These are phyloP conservation scores for Neoseiulus cucumeris DNA, from an alignment of 1,140 invertebrate species.

Conservation along the genomic window DNA sequence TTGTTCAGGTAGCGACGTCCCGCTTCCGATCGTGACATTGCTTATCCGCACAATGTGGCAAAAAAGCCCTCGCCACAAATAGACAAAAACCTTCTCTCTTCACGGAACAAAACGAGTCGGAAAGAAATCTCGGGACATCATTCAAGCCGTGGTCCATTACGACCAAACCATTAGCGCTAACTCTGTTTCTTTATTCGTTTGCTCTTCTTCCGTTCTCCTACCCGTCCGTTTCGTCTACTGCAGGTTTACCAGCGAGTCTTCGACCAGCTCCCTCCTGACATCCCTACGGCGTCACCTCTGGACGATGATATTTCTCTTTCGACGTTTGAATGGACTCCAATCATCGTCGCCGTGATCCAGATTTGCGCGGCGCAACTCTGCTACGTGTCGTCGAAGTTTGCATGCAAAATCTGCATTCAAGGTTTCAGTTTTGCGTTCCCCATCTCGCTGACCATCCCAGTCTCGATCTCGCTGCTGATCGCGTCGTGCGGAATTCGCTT, in stretches of 20 bases:
- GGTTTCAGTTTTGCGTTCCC: conserved; percentile 90
- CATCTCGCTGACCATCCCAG: conserved; percentile 69
- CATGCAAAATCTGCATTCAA: conserved; percentile 88
- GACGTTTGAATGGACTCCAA: conserved; percentile 26
- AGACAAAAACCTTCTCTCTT: no score
- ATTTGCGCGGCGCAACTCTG: conserved; percentile 60
- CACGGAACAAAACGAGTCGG: no score
- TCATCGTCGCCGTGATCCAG: conserved; percentile 60
- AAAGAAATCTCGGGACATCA: no score
- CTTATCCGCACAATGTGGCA: no score
- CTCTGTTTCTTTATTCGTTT: no score
- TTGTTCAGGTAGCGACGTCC: no score
- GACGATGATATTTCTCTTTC: neutral
- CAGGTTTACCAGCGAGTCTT: conserved; percentile 9
- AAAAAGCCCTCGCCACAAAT: no score
- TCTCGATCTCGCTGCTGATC: conserved; percentile 66
- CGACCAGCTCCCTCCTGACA: neutral
- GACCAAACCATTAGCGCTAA: no score
- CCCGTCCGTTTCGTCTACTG: no score
- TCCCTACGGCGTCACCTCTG: neutral
- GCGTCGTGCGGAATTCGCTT: conserved; percentile 64
- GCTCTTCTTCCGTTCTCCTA: no score
- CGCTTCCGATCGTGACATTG: no score
- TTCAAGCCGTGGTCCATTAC: no score
- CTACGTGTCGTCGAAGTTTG: conserved; percentile 80